Base-by-base conservation (phyloP, 2,113 vertebrate genomes). In the Chroicocephalus ridibundus region DNA sequence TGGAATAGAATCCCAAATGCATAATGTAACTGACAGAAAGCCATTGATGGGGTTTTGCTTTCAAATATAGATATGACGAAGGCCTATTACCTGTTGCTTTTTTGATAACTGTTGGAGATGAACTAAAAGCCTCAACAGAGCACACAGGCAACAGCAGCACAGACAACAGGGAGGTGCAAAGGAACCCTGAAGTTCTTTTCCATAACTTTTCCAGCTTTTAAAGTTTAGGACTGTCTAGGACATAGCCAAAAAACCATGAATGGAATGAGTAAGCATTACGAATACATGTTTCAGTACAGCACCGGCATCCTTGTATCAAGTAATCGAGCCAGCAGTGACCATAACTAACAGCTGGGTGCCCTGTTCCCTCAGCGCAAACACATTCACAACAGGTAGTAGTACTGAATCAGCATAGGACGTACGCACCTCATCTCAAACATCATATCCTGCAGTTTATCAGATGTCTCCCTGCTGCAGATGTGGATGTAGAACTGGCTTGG, bases 341-440 rank as follows among this genome's bases (percentile, higher is more conserved):
- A 18, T 1, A 69, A 52, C 11, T 29, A 49, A 8, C 15, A 62
- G 52, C 29, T 86, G 58, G 31, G 17, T 68, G 70, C 21, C 51
- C 34, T 4, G 10, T 8, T 85, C 66, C 65, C 90, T 61, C 58
- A 68, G 52, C 19, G 6, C 66, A 57, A 21, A 55, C 75, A 78
- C 40, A 47, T 10, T 26, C 10, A 10, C 13, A 55, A 16, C 0
- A 0, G 9, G 21, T 3, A 70, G 46, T 2, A 70, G 68, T 12
- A 31, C 29, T 38, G 38, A 79, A 52, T 7, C 38, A 27, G n/a
- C 17, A n/a, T 0, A 85, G 46, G 6, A 11, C 19, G 58, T 38
- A 78, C 97, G 7, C 89, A 99, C 99, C 99, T 99, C 99, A 99
- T 99, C 92, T 99, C 98, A 84, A 99, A 93, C 98, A 99, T 99